Evolutionary conservation across 2,113 vertebrate genomes (phyloP).

Genomic region (Psittacula cyanocephala): DNA sequence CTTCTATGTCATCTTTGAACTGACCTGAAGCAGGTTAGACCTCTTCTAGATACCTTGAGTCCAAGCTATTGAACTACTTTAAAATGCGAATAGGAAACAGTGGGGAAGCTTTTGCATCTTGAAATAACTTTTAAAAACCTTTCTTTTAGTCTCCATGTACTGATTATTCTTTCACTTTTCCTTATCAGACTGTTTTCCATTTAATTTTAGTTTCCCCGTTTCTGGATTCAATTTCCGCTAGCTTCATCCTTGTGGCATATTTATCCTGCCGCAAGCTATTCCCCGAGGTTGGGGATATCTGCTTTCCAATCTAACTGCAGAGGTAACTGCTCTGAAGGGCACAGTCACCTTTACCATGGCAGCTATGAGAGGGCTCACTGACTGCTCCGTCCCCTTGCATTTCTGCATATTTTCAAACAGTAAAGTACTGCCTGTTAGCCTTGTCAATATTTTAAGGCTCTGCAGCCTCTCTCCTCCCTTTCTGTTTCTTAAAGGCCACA

Average conservation of each 20-base stretch:
- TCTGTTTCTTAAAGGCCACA: background rate
- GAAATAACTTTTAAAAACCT: background rate
- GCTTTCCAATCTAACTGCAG: slow-evolving; percentile 6
- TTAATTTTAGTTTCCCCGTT: slow-evolving; percentile 5
- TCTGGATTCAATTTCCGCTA: slow-evolving; percentile 3
- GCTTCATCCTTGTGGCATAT: background rate
- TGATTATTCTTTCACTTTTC: background rate
- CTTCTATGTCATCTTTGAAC: background rate
- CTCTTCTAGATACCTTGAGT: background rate
- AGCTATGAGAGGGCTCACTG: background rate
- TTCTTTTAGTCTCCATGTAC: background rate
- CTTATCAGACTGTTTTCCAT: background rate
- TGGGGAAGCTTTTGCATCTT: background rate
- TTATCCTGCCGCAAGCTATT: background rate
- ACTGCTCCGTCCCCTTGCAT: background rate
- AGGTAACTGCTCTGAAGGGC: slow-evolving; percentile 22
- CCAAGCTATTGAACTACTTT: background rate
- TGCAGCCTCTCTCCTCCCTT: background rate
- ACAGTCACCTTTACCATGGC: background rate
- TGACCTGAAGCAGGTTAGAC: background rate
- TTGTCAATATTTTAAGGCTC: background rate
- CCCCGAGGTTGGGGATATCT: background rate
- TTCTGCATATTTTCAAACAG: background rate
- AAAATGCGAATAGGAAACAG: background rate
- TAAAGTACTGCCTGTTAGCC: background rate